Base-by-base conservation (phyloP, 2,888 invertebrate species). In the Adineta ricciae region DNA sequence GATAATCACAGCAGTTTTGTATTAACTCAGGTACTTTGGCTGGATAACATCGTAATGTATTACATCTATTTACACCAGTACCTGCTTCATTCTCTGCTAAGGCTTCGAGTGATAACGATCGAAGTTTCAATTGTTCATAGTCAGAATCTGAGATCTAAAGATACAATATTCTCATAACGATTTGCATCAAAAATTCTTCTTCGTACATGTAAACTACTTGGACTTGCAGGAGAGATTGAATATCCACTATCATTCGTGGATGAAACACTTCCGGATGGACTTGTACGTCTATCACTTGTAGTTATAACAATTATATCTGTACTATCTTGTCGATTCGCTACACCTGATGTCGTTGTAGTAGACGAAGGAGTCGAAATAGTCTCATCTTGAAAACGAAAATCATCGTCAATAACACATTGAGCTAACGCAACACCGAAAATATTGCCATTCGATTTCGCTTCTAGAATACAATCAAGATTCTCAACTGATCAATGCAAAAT, bases 21-120 rank as follows among this genome's bases (percentile, higher is more conserved):
- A 78, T 41, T 78, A 78, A n/a, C 14, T 78, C 38, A 24, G 78
- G 78, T 14, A 78, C 78, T 78, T 78, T 78, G 11, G 38, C 78
- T 38, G 78, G 78, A 78, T 78, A 78, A 78, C 78, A 78, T 24
- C 78, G 24, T 21, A 78, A n/a, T 78, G 78, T 78, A 78, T 78
- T 78, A 14, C 24, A 41, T 41, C 78, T 38, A n/a, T 41, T 78
- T 7, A 78, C 36, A n/a, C 14, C n/a, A n/a, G 41, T 24, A 38
- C 41, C 38, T 78, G 38, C 0, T 41, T 41, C 78, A 41, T 78
- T 78, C n/a, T 24, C 78, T 24, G 41, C 78, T 78, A 78, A 78
- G 38, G 41, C 41, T 78, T 78, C 78, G n/a, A 78, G 41, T 5
- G 78, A 78, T 14, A 78, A 1, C 11, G 78, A 78, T 41, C 78